phyloP scores from a whole-genome alignment of 2,113 vertebrate species.

The Thunnus maccoyii region DNA sequence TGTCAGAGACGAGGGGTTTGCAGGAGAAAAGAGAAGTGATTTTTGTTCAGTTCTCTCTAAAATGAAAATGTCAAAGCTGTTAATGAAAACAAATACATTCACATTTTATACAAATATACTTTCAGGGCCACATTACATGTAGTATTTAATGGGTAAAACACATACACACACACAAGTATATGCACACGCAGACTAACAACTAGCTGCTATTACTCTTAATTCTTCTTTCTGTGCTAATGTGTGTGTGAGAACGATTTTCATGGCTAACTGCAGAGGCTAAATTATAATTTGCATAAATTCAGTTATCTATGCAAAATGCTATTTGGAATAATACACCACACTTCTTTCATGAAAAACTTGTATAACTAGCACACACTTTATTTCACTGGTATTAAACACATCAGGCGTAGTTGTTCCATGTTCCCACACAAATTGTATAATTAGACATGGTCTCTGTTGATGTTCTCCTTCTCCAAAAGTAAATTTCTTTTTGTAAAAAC shows the following conservation, averaged over 20 bases:
- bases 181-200: background rate
- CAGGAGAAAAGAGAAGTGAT: slow-evolving; percentile 27
- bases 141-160: background rate
- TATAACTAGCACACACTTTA: background rate
- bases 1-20: slow-evolving; percentile 37
- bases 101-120: slow-evolving; percentile 14
- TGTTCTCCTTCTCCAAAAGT: too few relatives aligned
- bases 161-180: background rate
- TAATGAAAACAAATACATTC: slow-evolving; percentile 52
- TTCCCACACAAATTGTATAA: background rate
- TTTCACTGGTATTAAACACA: background rate
- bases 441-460: background rate
- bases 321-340: slow-evolving; percentile 8
- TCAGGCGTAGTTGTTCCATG: background rate
- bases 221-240: slow-evolving; percentile 26
- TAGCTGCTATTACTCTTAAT: background rate
- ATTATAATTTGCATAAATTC: slow-evolving; percentile 38
- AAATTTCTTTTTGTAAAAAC: too few relatives aligned
- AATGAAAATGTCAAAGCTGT: slow-evolving; percentile 58
- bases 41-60: slow-evolving; percentile 33
- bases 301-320: slow-evolving; percentile 35
- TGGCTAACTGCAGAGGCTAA: background rate
- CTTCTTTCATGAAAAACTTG: background rate
- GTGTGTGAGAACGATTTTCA: background rate
- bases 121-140: background rate